These are phyloP conservation scores for Macheiramphus alcinus DNA, from an alignment of 2,113 vertebrate species.

Conservation along the genomic window DNA sequence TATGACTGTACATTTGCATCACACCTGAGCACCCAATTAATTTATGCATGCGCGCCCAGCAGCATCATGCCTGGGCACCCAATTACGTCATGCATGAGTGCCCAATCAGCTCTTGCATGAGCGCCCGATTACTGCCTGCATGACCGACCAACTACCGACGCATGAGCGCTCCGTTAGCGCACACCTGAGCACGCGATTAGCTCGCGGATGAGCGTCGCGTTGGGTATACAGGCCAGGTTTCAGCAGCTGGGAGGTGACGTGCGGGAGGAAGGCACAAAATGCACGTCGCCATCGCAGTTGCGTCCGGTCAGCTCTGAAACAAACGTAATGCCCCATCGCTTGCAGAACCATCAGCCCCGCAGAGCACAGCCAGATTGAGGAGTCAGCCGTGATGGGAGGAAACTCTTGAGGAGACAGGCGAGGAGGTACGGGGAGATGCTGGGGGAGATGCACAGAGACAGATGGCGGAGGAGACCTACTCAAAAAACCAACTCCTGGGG, in stretches of 20 bases:
- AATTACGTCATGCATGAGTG: rapidly evolving
- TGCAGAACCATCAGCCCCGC: background rate
- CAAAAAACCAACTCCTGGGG: background rate
- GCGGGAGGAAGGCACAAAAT: background rate
- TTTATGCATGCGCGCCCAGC: background rate
- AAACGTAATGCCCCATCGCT: rapidly evolving
- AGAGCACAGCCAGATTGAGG: rapidly evolving
- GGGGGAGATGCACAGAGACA: background rate
- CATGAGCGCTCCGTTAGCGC: rapidly evolving
- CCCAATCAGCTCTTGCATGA: background rate
- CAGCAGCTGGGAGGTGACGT: background rate
- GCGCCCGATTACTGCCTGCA: rapidly evolving
- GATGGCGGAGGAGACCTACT: background rate
- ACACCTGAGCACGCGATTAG: background rate
- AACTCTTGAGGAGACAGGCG: rapidly evolving
- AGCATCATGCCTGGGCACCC: rapidly evolving
- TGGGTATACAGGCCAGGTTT: rapidly evolving
- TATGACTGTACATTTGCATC: background rate
- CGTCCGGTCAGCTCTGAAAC: background rate
- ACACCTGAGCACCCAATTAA: background rate
- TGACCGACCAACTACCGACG: background rate
- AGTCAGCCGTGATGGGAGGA: rapidly evolving
- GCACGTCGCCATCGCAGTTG: background rate
- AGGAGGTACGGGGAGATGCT: background rate
- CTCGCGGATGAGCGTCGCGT: rapidly evolving